phyloP scores from a whole-genome alignment of 2,888 invertebrate genomes.

The Chymomyza fuscimana region DNA sequence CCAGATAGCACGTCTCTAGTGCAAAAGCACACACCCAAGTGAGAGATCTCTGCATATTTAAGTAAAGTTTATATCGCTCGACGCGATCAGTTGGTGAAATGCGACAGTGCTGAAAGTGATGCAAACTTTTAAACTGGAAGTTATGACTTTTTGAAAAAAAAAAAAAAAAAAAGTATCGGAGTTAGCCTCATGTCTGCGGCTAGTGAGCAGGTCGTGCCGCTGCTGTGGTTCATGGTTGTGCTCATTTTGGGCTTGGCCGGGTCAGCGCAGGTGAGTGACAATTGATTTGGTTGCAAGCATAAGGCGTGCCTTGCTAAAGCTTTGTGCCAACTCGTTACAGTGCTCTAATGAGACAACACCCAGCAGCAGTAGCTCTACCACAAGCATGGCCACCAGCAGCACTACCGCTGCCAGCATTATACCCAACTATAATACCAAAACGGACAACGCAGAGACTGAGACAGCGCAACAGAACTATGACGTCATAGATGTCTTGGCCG shows the following conservation, averaged over 20 bases:
- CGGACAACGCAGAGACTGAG: background rate
- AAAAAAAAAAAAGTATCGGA: background rate
- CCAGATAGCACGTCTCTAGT: slow-evolving; percentile 12
- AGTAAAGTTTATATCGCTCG: slow-evolving; percentile 23
- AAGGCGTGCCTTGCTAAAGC: background rate
- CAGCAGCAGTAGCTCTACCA: background rate
- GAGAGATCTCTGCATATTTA: slow-evolving; percentile 32
- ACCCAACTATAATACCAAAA: background rate
- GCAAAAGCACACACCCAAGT: slow-evolving; percentile 6
- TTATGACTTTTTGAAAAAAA: background rate
- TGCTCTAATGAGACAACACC: background rate
- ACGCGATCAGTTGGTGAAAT: slow-evolving; percentile 40
- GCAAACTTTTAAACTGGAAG: background rate
- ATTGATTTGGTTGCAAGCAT: background rate
- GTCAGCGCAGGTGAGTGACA: background rate
- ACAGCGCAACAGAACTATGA: slow-evolving; percentile 44
- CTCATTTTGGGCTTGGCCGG: background rate
- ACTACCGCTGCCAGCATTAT: background rate
- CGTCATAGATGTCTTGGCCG: slow-evolving; percentile 60
- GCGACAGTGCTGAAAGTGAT: slow-evolving; percentile 31
- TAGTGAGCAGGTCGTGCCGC: background rate
- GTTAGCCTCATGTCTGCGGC: background rate
- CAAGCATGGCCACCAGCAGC: background rate
- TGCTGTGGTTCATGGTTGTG: background rate
- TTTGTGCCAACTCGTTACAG: background rate